These are phyloP conservation scores for Ramphastos sulfuratus DNA, from an alignment of 2,113 vertebrate species.

Conservation along the genomic window DNA sequence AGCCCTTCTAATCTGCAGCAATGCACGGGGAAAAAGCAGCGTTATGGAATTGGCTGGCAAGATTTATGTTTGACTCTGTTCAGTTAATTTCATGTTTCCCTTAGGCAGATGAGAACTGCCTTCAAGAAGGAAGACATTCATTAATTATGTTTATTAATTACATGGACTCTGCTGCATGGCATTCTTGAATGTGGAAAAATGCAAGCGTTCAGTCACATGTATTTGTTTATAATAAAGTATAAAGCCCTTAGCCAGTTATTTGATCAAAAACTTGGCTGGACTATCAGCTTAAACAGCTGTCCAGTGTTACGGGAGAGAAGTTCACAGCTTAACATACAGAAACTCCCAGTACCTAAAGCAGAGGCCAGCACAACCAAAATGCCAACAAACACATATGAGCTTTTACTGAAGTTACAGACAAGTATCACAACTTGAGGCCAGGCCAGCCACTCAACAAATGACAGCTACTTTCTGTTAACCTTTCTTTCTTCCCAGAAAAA, in stretches of 20 bases:
- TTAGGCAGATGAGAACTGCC: background rate
- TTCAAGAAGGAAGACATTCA: background rate
- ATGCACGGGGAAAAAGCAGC: background rate
- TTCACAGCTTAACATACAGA: background rate
- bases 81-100: background rate
- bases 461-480: background rate
- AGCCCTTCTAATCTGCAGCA: background rate
- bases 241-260: background rate
- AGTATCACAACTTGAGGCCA: background rate
- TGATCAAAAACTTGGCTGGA: background rate
- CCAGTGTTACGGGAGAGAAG: background rate
- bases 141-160: background rate
- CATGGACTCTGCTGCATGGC: background rate
- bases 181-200: background rate
- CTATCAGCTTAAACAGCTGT: background rate
- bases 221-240: background rate
- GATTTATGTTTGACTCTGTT: background rate
- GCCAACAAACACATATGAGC: fast-evolving
- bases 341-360: background rate
- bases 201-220: background rate
- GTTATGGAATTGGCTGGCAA: background rate
- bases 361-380: background rate
- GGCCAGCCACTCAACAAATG: background rate
- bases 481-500: background rate
- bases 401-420: background rate